Evolutionary conservation across 2,888 invertebrate genomes (phyloP), one percentile per base, ranked within the genome.

Genomic region (Psococerastis gibbosa): DNA sequence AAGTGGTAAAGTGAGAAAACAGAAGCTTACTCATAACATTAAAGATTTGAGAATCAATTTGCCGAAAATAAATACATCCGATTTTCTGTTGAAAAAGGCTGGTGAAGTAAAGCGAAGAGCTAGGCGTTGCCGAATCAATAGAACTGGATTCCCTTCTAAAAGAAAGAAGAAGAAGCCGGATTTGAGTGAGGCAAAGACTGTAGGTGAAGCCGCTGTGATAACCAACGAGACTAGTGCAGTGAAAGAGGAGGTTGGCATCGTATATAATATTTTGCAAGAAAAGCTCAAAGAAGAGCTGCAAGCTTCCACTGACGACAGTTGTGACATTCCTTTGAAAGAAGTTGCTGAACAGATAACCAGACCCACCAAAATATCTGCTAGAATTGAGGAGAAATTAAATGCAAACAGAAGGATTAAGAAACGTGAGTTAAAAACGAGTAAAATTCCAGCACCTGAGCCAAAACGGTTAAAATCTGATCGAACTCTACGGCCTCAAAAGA

Each of bases 121-220:
- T 6, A 69, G 83, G 52, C 70, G 84, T 32, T 78, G 85, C 57
- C 75, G 81, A 16, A 78, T 82, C 33, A 88, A 88, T 56, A 69
- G 84, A 52, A 88, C 87, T 15, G 89, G 89, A 3, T 89, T 89
- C 58, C 89, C 89, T 0, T 81, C 75, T 17, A 65, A 81, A 13
- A 82, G 82, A 55, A 78, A 74, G 56, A 87, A 84, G 61, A 87
- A 84, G 57, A 79, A 82, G 57, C 80, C 75, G 2, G 43, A 51
- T 8, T 43, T 45, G 13, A 35, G 41, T 35, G 11, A 42, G 38
- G 16, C 27, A 13, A 42, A 49, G 43, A 33, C 33, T 43, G 43
- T 35, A 27, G 43, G 17, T 11, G 32, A 13, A 17, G 18, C 22
- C 32, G 43, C 32, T 8, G 11, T 22, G n/a, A 17, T 20, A 2